A percentile compares a stretch with the other conserved stretches of the same genome.
Conservation (phyloP, 2,888 invertebrate genomes). For the Himalopsyche anomala region DNA sequence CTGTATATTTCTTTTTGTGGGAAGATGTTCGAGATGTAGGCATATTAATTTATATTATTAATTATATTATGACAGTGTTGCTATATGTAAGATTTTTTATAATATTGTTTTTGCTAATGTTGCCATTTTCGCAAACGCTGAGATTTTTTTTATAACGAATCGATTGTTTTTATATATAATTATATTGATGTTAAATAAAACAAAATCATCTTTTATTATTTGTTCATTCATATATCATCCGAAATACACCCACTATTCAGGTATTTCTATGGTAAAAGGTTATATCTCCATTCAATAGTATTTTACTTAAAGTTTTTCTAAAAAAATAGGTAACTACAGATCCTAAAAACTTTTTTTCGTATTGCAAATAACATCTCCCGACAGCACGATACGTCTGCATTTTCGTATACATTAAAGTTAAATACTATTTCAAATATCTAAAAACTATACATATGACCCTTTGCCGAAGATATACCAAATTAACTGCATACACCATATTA, state of each 20-base stretch:
- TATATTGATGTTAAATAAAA: conserved; percentile 39
- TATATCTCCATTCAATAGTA: no score
- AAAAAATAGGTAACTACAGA: no score
- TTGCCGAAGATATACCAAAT: no score
- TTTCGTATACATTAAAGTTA: no score
- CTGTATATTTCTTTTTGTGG: neutral
- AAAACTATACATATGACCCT: no score
- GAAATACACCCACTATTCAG: neutral
- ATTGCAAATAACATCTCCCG: no score
- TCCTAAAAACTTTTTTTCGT: no score
- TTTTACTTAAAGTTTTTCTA: no score
- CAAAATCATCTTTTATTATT: conserved; percentile 14
- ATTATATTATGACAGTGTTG: conserved; percentile 39
- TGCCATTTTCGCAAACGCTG: conserved; percentile 38
- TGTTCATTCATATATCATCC: neutral
- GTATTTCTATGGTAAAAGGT: no score
- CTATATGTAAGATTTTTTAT: conserved; percentile 35
- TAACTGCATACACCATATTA: no score
- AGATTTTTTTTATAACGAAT: conserved; percentile 39
- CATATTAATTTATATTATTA: conserved; percentile 18
- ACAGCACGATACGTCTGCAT: no score
- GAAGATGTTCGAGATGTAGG: conserved; percentile 10
- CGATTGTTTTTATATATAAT: conserved; percentile 37
- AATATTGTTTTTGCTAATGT: conserved; percentile 42
- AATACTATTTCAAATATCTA: no score